A percentile compares a stretch with the other conserved stretches of the same genome.
Conservation (phyloP, 2,888 invertebrate genomes). For the Sylvicola fuscatus region DNA sequence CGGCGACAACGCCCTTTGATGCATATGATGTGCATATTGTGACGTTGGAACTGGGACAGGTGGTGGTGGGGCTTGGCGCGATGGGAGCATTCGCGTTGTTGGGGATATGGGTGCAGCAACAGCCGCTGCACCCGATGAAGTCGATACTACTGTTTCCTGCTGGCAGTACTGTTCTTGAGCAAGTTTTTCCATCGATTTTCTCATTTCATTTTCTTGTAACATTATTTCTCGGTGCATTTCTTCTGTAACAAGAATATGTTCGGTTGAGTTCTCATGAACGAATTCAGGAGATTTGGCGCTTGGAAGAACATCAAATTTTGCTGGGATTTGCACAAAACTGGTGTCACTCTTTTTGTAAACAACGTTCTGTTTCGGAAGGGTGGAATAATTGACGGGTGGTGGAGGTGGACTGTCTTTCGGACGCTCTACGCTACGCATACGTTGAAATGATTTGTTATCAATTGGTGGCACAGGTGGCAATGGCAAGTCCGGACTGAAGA, state of each 20-base stretch:
- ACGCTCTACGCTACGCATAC: conserved; percentile 14
- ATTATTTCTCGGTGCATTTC: conserved; percentile 23
- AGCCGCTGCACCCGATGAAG: conserved; percentile 7
- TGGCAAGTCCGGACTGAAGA: conserved; percentile 7
- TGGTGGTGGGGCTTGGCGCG: conserved; percentile 3
- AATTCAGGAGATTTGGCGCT: conserved; percentile 18
- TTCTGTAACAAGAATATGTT: conserved; percentile 21
- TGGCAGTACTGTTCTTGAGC: background rate
- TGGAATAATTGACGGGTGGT: conserved; percentile 14
- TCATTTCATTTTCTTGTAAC: conserved; percentile 21
- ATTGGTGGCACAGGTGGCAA: conserved; percentile 4
- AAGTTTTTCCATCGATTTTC: conserved; percentile 15
- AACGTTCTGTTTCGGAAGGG: background rate
- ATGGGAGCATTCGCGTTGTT: conserved; percentile 1
- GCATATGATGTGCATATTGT: background rate
- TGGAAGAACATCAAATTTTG: conserved; percentile 13
- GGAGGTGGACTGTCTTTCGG: conserved; percentile 24
- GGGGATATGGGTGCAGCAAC: background rate
- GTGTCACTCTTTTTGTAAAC: conserved; percentile 2
- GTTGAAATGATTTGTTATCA: conserved; percentile 7
- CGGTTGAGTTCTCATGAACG: conserved; percentile 22
- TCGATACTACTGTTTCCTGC: too few species aligned
- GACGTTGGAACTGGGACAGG: background rate
- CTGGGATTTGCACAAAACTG: conserved; percentile 10
- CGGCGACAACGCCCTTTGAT: conserved; percentile 8